Percentiles rank a stretch among this genome's conserved stretches.
phyloP scores from a whole-genome alignment of 2,888 invertebrate genomes.

The Nomada flava region DNA sequence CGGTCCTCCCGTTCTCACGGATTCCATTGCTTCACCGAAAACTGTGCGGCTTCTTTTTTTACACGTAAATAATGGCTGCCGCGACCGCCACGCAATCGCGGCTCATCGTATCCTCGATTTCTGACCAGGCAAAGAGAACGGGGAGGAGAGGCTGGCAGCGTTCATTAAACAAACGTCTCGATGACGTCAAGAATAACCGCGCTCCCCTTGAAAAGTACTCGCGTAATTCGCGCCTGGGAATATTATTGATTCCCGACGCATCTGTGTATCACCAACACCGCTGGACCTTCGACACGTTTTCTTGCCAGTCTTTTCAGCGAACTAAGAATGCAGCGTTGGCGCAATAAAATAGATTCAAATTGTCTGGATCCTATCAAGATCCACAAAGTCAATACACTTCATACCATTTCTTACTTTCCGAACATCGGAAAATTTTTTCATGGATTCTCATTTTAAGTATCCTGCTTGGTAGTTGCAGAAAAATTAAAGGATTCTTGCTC shows the following conservation, averaged over 20 bases:
- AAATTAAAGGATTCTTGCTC: too few relatives aligned
- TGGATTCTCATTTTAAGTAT: background rate
- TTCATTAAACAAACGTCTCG: slow-evolving; percentile 70
- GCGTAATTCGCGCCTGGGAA: slow-evolving; percentile 60
- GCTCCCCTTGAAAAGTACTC: slow-evolving; percentile 65
- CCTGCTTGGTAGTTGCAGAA: background rate
- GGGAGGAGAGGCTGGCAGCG: slow-evolving; percentile 54
- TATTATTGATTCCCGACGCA: slow-evolving; percentile 49
- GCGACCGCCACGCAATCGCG: slow-evolving; percentile 30
- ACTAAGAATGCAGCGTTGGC: background rate
- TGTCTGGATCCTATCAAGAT: background rate
- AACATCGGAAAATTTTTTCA: too few relatives aligned
- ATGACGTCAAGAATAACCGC: slow-evolving; percentile 70
- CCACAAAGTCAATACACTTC: too few relatives aligned
- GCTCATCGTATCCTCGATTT: slow-evolving; percentile 29
- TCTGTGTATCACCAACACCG: background rate
- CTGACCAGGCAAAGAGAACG: slow-evolving; percentile 9
- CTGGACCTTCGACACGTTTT: background rate
- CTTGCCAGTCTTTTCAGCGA: background rate
- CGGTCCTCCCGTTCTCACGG: background rate
- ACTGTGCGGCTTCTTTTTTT: slow-evolving; percentile 8
- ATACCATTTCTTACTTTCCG: too few relatives aligned
- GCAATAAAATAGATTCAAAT: background rate
- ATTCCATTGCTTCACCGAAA: background rate
- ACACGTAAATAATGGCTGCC: slow-evolving; percentile 27